Evolutionary conservation across 2,888 invertebrate genomes (phyloP), one percentile per base, ranked within the genome.

Genomic region (Caenorhabditis japonica): DNA sequence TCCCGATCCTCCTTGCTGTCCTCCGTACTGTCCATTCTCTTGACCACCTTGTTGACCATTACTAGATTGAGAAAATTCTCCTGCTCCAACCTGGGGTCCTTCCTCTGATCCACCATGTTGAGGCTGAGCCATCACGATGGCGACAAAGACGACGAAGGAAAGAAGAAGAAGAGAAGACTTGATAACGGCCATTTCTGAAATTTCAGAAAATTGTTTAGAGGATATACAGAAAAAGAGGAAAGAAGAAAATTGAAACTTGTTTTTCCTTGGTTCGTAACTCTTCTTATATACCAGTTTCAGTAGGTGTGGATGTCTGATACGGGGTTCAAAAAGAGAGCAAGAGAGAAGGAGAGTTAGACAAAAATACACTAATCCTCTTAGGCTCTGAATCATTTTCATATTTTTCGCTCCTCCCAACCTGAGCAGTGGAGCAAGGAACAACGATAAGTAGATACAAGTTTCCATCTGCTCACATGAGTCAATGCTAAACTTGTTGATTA

Each of bases 101-200:
- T 21, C 46, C 43, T 53, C 47, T 19, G 39, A 41, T 30, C 51
- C 51, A 21, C 64, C 60, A 17, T 44, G 53, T 39, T 25, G 53
- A 25, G 44, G 64, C 39, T 64, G 64, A 49, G 64, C 64, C 33
- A 56, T 10, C 30, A 30, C 30, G 10, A 64, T 49, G 23, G 64
- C 62, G n/a, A 55, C 34, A n/a, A 49, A 19, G n/a, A 36, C 49
- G 49, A 56, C 38, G n/a, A 64, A 25, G 33, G 55, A 64, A 27
- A 64, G 55, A 34, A 64, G 55, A n/a, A 56, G 41, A 15, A 64
- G 55, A 34, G 49, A 23, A 10, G 64, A 46, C 49, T 64, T 64
- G 49, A 49, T 47, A 23, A 44, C 1, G 21, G 49, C 49, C 49
- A 49, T 49, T 34, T 43, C 56, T 56, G 56, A 23, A 56, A 56